Evolutionary conservation across 64 coral and sea anemone genomes (phyloP).

Genomic region (Exaiptasia diaphana): DNA sequence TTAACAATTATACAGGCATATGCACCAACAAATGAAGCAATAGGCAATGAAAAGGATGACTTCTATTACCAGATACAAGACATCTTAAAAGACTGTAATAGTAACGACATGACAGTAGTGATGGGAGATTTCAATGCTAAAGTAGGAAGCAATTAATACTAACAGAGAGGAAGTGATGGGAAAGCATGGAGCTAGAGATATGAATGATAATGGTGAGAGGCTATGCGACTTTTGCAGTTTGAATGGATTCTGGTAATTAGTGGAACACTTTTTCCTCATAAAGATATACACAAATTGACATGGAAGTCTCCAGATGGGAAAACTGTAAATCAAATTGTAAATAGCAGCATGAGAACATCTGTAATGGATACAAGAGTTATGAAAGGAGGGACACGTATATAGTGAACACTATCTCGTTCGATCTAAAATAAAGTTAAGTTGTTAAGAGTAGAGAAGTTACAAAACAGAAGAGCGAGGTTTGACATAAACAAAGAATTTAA

Average conservation of each 20-base stretch:
- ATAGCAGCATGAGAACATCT: conserved; percentile 20
- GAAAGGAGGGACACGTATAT: background rate
- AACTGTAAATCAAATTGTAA: conserved; percentile 1
- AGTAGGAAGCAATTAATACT: background rate
- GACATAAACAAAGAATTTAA: background rate
- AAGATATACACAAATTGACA: conserved; percentile 2
- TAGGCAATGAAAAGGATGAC: conserved; percentile 25
- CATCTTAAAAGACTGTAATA: background rate
- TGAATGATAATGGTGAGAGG: conserved; percentile 22
- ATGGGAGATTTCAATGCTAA: conserved; percentile 1
- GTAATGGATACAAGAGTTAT: background rate
- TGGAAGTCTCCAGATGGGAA: background rate
- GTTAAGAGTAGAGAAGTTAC: background rate
- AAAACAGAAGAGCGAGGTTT: background rate
- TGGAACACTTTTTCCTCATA: background rate
- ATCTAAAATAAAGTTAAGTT: background rate
- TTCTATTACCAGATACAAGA: conserved; percentile 26
- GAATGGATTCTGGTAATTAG: background rate
- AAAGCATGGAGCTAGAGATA: background rate
- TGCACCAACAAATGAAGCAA: conserved; percentile 43
- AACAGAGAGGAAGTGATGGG: background rate
- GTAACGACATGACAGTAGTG: conserved; percentile 21
- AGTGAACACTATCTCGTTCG: conserved; percentile 11
- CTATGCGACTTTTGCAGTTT: background rate
- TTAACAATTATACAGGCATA: conserved; percentile 30